Evolutionary conservation across 2,113 vertebrate genomes (phyloP), one percentile per base, ranked within the genome.

Genomic region (Lanius collurio): DNA sequence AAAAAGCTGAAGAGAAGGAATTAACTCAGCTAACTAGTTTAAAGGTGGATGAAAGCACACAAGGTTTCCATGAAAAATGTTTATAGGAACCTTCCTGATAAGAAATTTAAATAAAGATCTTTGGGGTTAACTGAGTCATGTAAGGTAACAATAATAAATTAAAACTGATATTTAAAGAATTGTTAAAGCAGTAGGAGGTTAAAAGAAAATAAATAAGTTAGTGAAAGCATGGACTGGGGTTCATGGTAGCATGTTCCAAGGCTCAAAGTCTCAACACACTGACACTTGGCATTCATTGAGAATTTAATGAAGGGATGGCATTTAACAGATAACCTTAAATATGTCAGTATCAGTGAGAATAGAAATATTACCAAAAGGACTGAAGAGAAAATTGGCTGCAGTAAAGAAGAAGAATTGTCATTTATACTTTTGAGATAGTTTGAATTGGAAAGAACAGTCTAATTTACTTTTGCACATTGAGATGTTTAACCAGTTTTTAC

Each of bases 401-500:
- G 28, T 86, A 92, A 93, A 78, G 18, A 81, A 68, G 56, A 33
- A 4, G 0, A 82, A 84, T 82, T 91, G 62, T 87, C 86, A 87
- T 92, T 91, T 83, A 73, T 46, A 71, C 17, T 82, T 95, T 76
- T 46, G 57, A 73, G 47, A n/a, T 92, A 91, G 71, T 88, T 70
- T 82, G 57, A 70, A 89, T 84, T 90, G 56, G 81, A 88, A 95
- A 87, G 52, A 90, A 69, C 23, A 73, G 33, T 69, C 39, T 95
- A 91, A 93, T 91, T 83, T 95, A 71, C 64, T 94, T 93, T 88
- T 93, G 46, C 65, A 71, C 42, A 11, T 39, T 84, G 70, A 65
- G n/a, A 92, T 91, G 49, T 59, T 91, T 84, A 86, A 88, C 64
- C 73, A 92, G 85, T 79, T 94, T 85, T 91, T 94, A 49, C 68